Percentiles rank a stretch among this genome's conserved stretches.
Conservation (phyloP, 2,888 invertebrate species). For the Synergus japonicus region DNA sequence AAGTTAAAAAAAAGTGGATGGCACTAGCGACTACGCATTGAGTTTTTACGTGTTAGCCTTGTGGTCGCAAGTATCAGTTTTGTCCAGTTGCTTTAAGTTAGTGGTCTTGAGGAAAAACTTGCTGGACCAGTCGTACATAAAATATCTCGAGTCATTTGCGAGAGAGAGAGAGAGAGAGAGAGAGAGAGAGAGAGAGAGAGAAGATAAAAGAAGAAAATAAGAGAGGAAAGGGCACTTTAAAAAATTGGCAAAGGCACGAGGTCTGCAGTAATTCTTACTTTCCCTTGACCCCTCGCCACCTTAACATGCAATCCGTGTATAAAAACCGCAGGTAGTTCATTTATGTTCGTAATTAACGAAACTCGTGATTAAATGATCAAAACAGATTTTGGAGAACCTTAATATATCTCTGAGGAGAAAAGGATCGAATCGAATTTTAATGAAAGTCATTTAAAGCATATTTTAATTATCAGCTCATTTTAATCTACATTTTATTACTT, state of each 20-base stretch:
- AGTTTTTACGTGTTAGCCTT: slow-evolving; percentile 25
- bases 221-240: slow-evolving; percentile 7
- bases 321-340: neutral
- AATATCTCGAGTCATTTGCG: slow-evolving; percentile 9
- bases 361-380: neutral
- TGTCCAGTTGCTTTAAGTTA: slow-evolving; percentile 5
- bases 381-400: neutral
- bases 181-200: neutral
- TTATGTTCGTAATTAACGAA: neutral
- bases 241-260: slow-evolving; percentile 6
- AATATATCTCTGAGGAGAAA: no score
- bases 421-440: no score
- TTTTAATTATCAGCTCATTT: no score
- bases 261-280: slow-evolving; percentile 18
- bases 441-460: no score
- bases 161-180: neutral
- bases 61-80: slow-evolving; percentile 34
- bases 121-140: slow-evolving; percentile 10
- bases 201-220: neutral
- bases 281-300: neutral
- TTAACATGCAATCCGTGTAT: neutral
- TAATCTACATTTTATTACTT: no score
- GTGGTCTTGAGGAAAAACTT: slow-evolving; percentile 35
- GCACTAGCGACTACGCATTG: neutral
- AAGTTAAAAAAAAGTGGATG: neutral